A percentile compares a stretch with the other conserved stretches of the same genome.
phyloP scores from a whole-genome alignment of 2,888 invertebrate species.

The Venusia cambrica region DNA sequence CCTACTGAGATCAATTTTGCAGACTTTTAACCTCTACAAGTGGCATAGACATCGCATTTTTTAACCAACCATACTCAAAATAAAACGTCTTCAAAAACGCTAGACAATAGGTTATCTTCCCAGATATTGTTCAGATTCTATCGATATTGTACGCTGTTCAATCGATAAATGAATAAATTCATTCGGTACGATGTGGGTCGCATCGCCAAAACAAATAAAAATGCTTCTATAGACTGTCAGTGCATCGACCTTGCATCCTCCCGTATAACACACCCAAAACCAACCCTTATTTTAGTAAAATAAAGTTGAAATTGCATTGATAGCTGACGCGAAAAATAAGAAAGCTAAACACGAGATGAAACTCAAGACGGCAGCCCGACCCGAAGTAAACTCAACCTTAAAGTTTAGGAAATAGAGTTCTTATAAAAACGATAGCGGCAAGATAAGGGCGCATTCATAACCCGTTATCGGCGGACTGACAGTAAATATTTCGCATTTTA shows the following conservation, averaged over 20 bases:
- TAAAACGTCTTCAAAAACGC: constrained; percentile 1
- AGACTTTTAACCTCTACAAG: no score
- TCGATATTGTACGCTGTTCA: constrained; percentile 67
- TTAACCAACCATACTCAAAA: no score
- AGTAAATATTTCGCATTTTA: constrained; percentile 77
- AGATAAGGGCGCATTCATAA: constrained; percentile 74
- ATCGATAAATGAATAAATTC: constrained; percentile 80
- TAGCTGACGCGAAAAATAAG: constrained; percentile 64
- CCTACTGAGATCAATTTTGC: no score
- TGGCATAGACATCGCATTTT: no score
- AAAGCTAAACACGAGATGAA: constrained; percentile 76
- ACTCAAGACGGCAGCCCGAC: constrained; percentile 59
- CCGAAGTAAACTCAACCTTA: constrained; percentile 49
- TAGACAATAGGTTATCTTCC: constrained; percentile 2
- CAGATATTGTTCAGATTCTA: constrained; percentile 38
- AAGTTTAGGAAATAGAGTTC: constrained; percentile 33
- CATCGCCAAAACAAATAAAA: constrained; percentile 79
- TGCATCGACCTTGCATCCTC: constrained; percentile 77
- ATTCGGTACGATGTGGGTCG: constrained; percentile 76
- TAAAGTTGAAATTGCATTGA: constrained; percentile 49
- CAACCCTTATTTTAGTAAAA: constrained; percentile 36
- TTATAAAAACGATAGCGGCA: constrained; percentile 24
- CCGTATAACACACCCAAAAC: constrained; percentile 37
- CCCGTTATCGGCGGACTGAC: constrained; percentile 65
- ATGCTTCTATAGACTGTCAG: constrained; percentile 71